Conservation (phyloP, 2,113 vertebrate genomes). For the Sceloporus undulatus region DNA sequence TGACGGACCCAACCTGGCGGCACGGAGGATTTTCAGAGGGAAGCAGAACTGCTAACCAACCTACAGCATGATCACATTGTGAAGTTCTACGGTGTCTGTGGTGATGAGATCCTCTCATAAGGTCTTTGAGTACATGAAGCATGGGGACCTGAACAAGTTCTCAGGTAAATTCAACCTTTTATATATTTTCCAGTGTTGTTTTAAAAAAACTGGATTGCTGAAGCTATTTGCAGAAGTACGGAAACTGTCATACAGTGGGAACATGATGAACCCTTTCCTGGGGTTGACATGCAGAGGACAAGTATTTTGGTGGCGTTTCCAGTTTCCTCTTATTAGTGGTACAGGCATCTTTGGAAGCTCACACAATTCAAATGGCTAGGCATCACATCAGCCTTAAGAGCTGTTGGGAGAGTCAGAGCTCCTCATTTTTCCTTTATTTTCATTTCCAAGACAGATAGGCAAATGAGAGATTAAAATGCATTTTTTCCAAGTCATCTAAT, state of each 20-base stretch:
- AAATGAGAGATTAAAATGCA: conserved; percentile 10
- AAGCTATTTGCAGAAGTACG: conserved; percentile 24
- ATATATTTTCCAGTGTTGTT: too few relatives aligned
- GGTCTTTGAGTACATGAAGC: conserved; percentile 99
- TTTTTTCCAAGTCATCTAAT: conserved; percentile 25
- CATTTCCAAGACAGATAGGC: not conserved
- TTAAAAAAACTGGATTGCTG: rapidly evolving
- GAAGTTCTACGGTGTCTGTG: conserved; percentile 95
- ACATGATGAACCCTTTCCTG: conserved; percentile 7
- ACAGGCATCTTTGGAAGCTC: not conserved
- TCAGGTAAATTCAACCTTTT: conserved; percentile 78
- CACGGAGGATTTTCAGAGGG: conserved; percentile 97
- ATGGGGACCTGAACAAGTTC: conserved; percentile 98
- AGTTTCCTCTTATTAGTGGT: not conserved
- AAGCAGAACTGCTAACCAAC: conserved; percentile 97
- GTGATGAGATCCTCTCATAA: conserved; percentile 96
- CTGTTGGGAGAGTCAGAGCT: not conserved
- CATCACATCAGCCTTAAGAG: not conserved
- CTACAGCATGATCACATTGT: conserved; percentile 98
- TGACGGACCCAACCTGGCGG: conserved; percentile 96
- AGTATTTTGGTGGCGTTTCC: not conserved
- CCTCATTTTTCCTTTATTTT: conserved; percentile 4
- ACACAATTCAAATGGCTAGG: not conserved
- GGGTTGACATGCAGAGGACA: not conserved
- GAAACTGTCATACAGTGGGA: conserved; percentile 14